Evolutionary conservation across 2,797 vertebrate species (phyloP), one percentile per base, ranked within the genome.

Genomic region (Macroramphosus scolopax): DNA sequence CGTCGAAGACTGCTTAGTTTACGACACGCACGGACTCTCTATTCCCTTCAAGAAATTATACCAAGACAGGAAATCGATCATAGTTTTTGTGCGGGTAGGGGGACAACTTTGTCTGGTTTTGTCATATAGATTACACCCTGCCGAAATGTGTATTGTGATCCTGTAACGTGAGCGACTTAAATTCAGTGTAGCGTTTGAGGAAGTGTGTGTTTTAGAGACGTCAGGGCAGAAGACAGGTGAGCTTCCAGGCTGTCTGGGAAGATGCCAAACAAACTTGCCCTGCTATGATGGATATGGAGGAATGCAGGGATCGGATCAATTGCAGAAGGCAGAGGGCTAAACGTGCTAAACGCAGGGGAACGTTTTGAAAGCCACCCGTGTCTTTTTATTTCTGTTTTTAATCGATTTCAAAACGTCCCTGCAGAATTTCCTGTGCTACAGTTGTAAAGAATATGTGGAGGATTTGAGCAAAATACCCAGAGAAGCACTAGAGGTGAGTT

Each of bases 341-440:
- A 36, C 20, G 2, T 20, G 15, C 8, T 3, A 28, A 33, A 15
- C 30, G 32, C 15, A 41, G 33, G 3, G 22, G 26, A 32, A n/a
- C n/a, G 39, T 20, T 50, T 18, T 24, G 16, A 43, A 20, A 17
- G 29, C 5, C 1, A 5, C 20, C 16, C 10, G 28, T 3, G 3
- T 31, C 17, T 33, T 39, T 22, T 6, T 5, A 8, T 14, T 12
- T 42, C 8, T 13, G 2, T 12, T 16, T 16, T 35, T 16, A 29
- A 6, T 3, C 8, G 16, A 14, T 28, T 14, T 6, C 31, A n/a
- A n/a, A 17, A 26, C 65, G 14, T 68, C 52, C 26, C 41, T 52
- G 55, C 88, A 98, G 95, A 92, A 93, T 79, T 98, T 98, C 83
- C 82, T 98, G 65, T 98, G 95, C 80, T 97, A 95, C 69, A 81